Base-by-base conservation (phyloP, 2,113 vertebrate species). In the Myanophis thanlyinensis region DNA sequence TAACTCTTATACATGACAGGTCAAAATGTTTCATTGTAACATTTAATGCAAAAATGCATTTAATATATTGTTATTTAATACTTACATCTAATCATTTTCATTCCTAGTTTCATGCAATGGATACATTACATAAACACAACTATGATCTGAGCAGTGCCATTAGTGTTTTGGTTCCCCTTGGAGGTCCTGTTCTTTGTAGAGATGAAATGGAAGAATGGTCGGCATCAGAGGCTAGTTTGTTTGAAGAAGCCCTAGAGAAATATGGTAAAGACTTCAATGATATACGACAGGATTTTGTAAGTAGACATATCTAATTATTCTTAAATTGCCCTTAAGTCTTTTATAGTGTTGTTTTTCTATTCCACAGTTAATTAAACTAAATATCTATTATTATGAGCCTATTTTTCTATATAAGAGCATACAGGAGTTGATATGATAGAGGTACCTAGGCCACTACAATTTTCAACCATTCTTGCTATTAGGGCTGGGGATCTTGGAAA, bases 181-280 rank as follows among this genome's bases (percentile, higher is more conserved):
- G 99, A 35, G 99, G 99, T 53, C 99, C 99, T 1, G 99, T 99
- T 93, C 97, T 99, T 62, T 99, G 99, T 95, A 98, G 99, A 97
- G 99, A 99, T 90, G 99, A 99, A 97, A 99, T 99, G 99, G 99
- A 99, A 96, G 99, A 99, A 97, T 99, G 99, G 99, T 99, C 99
- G 18, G 98, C 99, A 47, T 99, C 99, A 7, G 99, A 99, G 97
- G 99, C 99, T 4, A 98, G 98, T 97, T 98, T 99, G 96, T 99
- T 99, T 93, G 99, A 99, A 96, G 99, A 99, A 95, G 99, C 99
- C 1, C 94, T 99, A 96, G 99, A 99, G 96, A 99, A 99, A 96
- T 99, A 99, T 54, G 99, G 99, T 95, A 99, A 99, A 97, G 99
- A 99, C 98, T 99, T 99, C 98, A 99, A 99, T 80, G 99, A 99